Conservation (phyloP, 2,888 invertebrate genomes). For the Graphium colonna region DNA sequence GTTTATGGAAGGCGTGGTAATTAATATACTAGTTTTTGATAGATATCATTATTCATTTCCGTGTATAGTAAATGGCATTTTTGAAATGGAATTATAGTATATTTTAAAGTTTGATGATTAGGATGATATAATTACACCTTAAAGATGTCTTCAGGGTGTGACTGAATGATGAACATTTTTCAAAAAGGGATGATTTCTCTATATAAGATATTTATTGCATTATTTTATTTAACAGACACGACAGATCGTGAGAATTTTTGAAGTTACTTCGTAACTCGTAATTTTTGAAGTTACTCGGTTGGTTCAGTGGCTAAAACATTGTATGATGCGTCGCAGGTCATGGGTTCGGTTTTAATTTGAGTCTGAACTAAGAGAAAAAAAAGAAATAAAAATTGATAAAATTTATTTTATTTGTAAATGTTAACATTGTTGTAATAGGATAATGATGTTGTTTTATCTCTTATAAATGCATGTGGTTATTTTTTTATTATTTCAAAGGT, state of each 20-base stretch:
- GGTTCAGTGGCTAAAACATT: no score
- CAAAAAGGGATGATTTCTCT: not conserved
- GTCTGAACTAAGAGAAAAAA: no score
- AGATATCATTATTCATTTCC: conserved; percentile 13
- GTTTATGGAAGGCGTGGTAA: conserved; percentile 18
- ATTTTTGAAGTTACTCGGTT: not conserved
- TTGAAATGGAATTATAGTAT: not conserved
- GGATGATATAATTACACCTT: not conserved
- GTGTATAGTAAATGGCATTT: conserved; percentile 5
- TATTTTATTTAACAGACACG: not conserved
- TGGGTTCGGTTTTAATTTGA: no score
- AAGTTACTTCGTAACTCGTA: not conserved
- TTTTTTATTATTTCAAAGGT: no score
- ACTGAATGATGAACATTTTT: not conserved
- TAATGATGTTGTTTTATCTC: no score
- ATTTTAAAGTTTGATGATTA: not conserved
- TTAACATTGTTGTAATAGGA: no score
- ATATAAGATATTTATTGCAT: not conserved
- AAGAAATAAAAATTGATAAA: no score
- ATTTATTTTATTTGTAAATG: no score
- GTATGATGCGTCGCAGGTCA: no score
- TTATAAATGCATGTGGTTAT: no score
- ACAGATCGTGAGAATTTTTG: not conserved
- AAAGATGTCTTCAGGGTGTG: not conserved
- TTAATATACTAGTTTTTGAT: conserved; percentile 21